phyloP scores from a whole-genome alignment of 1,140 invertebrate species.

The Solen grandis region DNA sequence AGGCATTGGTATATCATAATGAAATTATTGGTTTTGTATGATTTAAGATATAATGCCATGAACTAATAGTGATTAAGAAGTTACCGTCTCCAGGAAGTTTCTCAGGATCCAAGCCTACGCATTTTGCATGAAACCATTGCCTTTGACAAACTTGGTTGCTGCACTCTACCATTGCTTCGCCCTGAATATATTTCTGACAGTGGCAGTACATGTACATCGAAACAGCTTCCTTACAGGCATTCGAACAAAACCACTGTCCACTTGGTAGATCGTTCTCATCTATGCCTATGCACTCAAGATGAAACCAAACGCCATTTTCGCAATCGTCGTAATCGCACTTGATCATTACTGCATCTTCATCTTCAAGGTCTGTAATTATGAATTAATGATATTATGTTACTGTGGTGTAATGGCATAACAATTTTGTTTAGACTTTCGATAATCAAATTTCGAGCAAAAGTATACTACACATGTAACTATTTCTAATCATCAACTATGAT shows the following conservation, averaged over 20 bases:
- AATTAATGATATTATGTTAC: not conserved
- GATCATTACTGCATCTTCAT: not conserved
- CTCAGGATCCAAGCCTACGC: conserved; percentile 2
- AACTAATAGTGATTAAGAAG: no score
- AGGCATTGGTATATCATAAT: no score
- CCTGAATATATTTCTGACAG: not conserved
- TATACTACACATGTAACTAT: not conserved
- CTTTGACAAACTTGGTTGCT: not conserved
- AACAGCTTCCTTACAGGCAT: not conserved
- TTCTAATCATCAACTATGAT: not conserved
- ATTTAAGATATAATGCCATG: no score
- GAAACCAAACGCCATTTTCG: conserved; percentile 5
- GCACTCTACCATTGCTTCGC: not conserved
- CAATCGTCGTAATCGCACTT: not conserved
- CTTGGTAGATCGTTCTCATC: not conserved
- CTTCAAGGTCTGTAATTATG: no score
- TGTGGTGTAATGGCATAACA: not conserved
- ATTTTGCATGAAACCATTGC: conserved; percentile 14
- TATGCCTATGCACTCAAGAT: not conserved
- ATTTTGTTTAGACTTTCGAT: not conserved
- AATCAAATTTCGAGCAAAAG: not conserved
- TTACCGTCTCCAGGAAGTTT: conserved; percentile 9
- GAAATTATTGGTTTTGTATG: no score
- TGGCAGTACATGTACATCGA: not conserved
- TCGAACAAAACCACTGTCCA: not conserved